Conservation (phyloP, 2,113 vertebrate species). For the Zosterops lateralis region DNA sequence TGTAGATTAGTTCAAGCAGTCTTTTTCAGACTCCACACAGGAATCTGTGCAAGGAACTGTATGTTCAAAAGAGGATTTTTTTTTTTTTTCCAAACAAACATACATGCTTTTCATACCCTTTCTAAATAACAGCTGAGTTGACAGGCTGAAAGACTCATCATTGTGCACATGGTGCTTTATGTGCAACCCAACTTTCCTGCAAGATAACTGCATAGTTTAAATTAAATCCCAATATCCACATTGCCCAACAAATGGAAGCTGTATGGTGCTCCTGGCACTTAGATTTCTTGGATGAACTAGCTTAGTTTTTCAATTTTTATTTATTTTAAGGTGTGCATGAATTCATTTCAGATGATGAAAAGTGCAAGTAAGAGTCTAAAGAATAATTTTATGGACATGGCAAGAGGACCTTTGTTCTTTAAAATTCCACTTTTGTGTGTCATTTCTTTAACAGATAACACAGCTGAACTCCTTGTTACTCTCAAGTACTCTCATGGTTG, state of each 20-base stretch:
- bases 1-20: constrained; percentile 51
- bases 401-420: background rate
- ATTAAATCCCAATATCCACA: background rate
- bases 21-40: constrained; percentile 26
- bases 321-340: background rate
- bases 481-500: background rate
- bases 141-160: constrained; percentile 61
- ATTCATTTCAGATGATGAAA: background rate
- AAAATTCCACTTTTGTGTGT: background rate
- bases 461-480: background rate
- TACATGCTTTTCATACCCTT: constrained; percentile 60
- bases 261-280: background rate
- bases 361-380: background rate
- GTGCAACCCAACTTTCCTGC: constrained; percentile 35
- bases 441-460: background rate
- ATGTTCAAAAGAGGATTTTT: constrained; percentile 46
- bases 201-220: constrained; percentile 17
- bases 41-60: constrained; percentile 40
- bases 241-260: constrained; percentile 22
- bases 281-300: background rate
- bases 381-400: background rate
- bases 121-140: constrained; percentile 66
- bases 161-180: constrained; percentile 50
- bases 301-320: background rate
- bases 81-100: constrained; percentile 7